These are phyloP conservation scores for Tinamus major DNA, from an alignment of 2,797 vertebrate species.

Conservation along the genomic window DNA sequence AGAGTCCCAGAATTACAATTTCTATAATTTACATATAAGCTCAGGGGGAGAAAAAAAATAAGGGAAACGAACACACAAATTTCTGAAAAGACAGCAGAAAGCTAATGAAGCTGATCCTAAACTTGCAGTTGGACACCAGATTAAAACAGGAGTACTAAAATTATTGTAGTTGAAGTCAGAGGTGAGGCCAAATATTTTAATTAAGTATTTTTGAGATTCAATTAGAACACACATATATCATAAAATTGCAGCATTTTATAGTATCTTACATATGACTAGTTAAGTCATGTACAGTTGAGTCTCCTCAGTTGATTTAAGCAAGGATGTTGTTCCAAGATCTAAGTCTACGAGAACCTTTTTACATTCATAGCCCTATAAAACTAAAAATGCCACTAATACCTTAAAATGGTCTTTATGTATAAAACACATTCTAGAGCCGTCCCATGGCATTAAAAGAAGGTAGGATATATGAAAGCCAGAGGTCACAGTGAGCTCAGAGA, in stretches of 20 bases:
- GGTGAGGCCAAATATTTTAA: too few relatives aligned
- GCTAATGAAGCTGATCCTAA: accelerated
- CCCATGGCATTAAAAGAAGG: neutral
- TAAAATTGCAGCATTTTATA: accelerated
- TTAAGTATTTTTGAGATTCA: neutral
- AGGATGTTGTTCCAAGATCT: neutral
- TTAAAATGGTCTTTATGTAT: neutral
- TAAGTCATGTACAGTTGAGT: neutral
- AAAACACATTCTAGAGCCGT: neutral
- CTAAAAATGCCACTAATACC: neutral
- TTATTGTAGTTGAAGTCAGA: too few relatives aligned
- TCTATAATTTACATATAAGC: neutral
- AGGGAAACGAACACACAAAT: neutral
- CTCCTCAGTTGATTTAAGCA: neutral
- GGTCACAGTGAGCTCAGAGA: neutral
- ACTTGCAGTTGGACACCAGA: neutral
- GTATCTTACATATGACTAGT: neutral
- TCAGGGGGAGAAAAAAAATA: neutral
- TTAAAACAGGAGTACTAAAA: neutral
- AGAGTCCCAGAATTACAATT: neutral
- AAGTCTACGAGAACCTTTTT: neutral
- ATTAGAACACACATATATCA: neutral
- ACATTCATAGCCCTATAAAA: neutral
- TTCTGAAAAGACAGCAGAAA: neutral
- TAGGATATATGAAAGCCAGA: neutral